Evolutionary conservation across 1,140 invertebrate species (phyloP), one percentile per base, ranked within the genome.

Genomic region (Solenopsis fugax): DNA sequence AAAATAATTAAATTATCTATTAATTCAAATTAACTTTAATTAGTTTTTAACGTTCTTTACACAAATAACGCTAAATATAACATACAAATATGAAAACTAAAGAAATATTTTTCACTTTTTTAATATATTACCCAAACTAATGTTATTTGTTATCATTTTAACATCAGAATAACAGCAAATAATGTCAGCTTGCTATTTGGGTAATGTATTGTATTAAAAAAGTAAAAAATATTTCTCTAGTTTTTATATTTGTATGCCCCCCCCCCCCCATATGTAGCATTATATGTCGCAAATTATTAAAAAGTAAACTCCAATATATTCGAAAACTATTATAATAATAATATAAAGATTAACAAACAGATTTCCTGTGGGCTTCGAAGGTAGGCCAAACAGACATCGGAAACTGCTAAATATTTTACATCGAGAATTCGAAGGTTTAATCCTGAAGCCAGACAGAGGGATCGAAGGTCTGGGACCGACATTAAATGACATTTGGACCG

Each of bases 281-380:
- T 24, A 45, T 58, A 58, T 56, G 9, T 16, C 34, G 1, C 16
- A 34, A 37, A 41, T 45, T 48, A 41, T 71, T 71, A n/a, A 81
- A 73, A 75, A 60, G 41, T 82, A 48, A 34, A 2, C 4, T 67
- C 16, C 13, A 65, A 12, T 58, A 21, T 48, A 81, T 29, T 71
- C 1, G 1, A 67, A 56, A 29, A 48, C 12, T 60, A 6, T 29
- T 29, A 29, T 64, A 18, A 85, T 65, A 48, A 58, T 62, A 65
- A 78, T 41, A 1, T 18, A 50, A 60, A 16, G 58, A 56, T 81
- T 71, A 37, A 41, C 12, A 60, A 45, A 58, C 13, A 96, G 97
- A 88, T 97, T 97, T 93, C 97, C 97, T 6, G 96, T 97, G 41
- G 97, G 97, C 5, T 96, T 97, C 84, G 96, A 96, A 75, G 96